Base-by-base conservation (phyloP, 2,888 invertebrate species). In the Coelogynopora nodosa region DNA sequence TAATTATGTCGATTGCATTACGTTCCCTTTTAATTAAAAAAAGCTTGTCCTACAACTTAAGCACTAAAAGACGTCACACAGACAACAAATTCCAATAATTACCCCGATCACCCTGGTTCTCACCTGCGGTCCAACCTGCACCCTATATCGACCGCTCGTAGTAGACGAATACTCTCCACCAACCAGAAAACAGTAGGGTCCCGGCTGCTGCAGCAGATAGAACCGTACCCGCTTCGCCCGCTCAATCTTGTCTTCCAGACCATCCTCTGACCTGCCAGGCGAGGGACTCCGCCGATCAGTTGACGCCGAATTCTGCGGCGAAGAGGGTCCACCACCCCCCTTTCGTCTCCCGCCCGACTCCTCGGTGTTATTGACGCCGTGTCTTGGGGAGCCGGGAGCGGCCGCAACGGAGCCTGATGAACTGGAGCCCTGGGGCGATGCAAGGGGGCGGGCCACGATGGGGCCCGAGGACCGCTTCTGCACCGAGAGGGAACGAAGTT, bases 111-210 rank as follows among this genome's bases (percentile, higher is more conserved):
- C 2, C 92, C 92, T 31, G 27, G 2, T 5, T n/a, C 74, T 26
- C 74, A 74, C 74, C 23, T 74, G 74, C 27, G 92, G 92, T 31
- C 93, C 93, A 88, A 93, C 92, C 88, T 92, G 92, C 86, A 93
- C 92, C 86, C 90, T 90, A 89, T 91, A 92, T 88, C 92, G 92
- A 89, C 92, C 92, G 86, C 91, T 91, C 18, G 92, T 92, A 2
- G 92, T 92, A 26, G 74, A 74, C 18, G 74, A 74, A 26, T 74
- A 74, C 88, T 92, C 92, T 30, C 92, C 92, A 0, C 91, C 92
- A 84, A 93, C 92, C 31, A 91, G 90, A 89, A 93, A 92, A 28
- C 92, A 92, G 89, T 92, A 92, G 30, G 92, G 92, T 82, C 92
- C 92, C 85, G 90, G 91, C 89, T 92, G 92, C 87, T 92, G 92